Conservation (phyloP, 2,888 invertebrate genomes). For the Metallyticus violacea region DNA sequence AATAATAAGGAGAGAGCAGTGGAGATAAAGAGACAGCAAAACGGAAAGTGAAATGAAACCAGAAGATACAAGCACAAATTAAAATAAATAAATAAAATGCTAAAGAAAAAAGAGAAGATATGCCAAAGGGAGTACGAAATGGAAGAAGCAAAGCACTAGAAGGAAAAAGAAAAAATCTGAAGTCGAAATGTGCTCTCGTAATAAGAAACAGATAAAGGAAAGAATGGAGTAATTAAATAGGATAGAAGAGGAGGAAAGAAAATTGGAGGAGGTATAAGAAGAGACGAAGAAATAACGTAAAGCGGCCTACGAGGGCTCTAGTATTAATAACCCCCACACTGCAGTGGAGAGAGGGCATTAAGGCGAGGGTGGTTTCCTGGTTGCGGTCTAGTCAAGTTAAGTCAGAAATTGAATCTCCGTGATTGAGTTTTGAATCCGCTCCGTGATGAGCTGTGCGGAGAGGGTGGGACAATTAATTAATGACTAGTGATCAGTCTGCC, state of each 20-base stretch:
- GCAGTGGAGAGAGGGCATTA: not conserved
- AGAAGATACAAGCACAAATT: too few relatives aligned
- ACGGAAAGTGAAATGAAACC: too few relatives aligned
- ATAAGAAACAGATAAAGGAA: not conserved
- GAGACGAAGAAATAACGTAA: not conserved
- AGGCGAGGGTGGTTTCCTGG: not conserved
- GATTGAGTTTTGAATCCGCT: slow-evolving; percentile 27
- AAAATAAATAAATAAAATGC: too few relatives aligned
- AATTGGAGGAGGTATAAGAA: not conserved
- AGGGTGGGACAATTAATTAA: slow-evolving; percentile 26
- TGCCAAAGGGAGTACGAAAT: too few relatives aligned
- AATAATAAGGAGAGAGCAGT: too few relatives aligned
- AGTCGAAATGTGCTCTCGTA: not conserved
- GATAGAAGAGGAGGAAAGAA: not conserved
- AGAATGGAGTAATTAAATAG: not conserved
- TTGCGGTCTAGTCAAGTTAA: not conserved
- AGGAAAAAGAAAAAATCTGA: not conserved
- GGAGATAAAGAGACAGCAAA: too few relatives aligned
- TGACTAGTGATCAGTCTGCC: slow-evolving; percentile 24
- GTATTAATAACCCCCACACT: not conserved
- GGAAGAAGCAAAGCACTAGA: too few relatives aligned
- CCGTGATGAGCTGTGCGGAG: slow-evolving; percentile 11
- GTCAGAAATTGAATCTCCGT: slow-evolving; percentile 31
- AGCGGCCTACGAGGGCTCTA: not conserved
- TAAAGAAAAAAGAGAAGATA: too few relatives aligned